Percentiles rank a stretch among this genome's conserved stretches.
phyloP scores from a whole-genome alignment of 2,888 invertebrate genomes.

The Plagodis pulveraria region DNA sequence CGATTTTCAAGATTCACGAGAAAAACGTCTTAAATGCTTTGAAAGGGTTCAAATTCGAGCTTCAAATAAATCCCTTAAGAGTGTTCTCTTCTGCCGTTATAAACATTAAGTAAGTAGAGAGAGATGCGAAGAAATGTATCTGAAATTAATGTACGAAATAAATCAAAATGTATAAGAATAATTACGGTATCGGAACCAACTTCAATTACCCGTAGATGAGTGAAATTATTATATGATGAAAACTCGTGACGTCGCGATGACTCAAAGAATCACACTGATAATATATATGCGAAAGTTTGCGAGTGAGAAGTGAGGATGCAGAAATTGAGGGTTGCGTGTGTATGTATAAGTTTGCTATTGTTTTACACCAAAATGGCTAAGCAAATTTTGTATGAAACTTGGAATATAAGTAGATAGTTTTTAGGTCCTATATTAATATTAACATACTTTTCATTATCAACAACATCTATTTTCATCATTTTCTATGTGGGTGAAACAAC shows the following conservation, averaged over 20 bases:
- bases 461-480: too few relatives aligned
- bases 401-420: too few relatives aligned
- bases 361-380: too few relatives aligned
- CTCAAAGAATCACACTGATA: slow-evolving; percentile 16
- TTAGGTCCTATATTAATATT: too few relatives aligned
- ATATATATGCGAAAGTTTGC: slow-evolving; percentile 5
- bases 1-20: slow-evolving; percentile 37
- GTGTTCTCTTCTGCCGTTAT: not conserved
- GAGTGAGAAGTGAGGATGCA: too few relatives aligned
- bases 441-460: too few relatives aligned
- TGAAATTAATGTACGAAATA: not conserved
- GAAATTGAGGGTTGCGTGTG: too few relatives aligned
- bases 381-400: too few relatives aligned
- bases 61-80: slow-evolving; percentile 7
- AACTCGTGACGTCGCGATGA: slow-evolving; percentile 10
- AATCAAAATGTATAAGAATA: not conserved
- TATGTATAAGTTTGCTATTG: too few relatives aligned
- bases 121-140: not conserved
- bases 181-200: not conserved
- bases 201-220: slow-evolving; percentile 19
- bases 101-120: not conserved
- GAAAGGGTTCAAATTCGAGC: slow-evolving; percentile 21
- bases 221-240: slow-evolving; percentile 26
- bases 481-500: too few relatives aligned
- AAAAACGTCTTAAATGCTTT: slow-evolving; percentile 23